Evolutionary conservation across 1,140 invertebrate genomes (phyloP).

Genomic region (Drosophila nigromelanica): DNA sequence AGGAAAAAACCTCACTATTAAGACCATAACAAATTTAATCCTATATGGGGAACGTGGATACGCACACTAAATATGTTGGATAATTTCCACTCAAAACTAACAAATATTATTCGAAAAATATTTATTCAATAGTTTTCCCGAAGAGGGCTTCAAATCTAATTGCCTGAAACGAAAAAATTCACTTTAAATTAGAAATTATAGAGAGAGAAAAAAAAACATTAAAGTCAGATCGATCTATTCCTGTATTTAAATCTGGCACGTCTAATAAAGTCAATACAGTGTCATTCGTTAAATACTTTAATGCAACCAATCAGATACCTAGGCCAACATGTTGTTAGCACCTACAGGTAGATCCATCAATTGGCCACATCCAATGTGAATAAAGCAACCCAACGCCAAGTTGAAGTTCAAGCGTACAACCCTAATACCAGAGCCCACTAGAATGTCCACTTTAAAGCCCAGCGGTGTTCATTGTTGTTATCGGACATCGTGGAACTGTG

Average conservation of each 20-base stretch:
- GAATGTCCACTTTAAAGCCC: constrained; percentile 74
- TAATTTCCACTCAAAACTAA: too few species aligned
- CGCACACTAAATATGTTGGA: too few species aligned
- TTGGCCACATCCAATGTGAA: constrained; percentile 38
- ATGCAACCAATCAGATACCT: constrained; percentile 1
- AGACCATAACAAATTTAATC: too few species aligned
- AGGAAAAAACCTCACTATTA: too few species aligned
- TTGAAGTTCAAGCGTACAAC: constrained; percentile 70
- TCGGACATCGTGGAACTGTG: constrained; percentile 22
- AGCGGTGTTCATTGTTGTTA: constrained; percentile 62
- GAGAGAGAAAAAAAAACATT: not conserved
- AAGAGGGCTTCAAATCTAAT: too few species aligned
- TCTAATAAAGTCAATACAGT: constrained; percentile 26
- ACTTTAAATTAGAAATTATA: not conserved
- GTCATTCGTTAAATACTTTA: constrained; percentile 37
- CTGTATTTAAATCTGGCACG: constrained; percentile 18
- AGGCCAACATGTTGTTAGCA: constrained; percentile 11
- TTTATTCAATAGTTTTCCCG: too few species aligned
- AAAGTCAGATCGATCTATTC: constrained; percentile 17
- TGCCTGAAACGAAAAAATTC: too few species aligned
- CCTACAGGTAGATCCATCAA: constrained; percentile 63
- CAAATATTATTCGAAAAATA: too few species aligned
- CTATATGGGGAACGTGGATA: too few species aligned
- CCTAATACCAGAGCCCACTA: constrained; percentile 68
- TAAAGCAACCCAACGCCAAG: constrained; percentile 48